Conservation (phyloP, 2,113 vertebrate genomes). For the Manacus vitellinus region DNA sequence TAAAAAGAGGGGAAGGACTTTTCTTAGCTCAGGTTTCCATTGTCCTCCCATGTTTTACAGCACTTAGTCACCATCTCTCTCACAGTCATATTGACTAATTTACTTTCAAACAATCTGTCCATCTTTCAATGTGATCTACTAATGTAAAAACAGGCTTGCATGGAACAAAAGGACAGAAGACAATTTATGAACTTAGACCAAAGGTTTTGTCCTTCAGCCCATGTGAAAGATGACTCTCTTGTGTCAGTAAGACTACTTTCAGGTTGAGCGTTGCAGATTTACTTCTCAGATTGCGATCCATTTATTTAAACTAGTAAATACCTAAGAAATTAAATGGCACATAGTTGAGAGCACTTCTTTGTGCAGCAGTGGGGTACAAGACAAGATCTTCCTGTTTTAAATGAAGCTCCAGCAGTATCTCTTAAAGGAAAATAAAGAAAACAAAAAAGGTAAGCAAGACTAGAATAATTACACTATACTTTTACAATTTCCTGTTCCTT, state of each 20-base stretch:
- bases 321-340: background rate
- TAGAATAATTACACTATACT: background rate
- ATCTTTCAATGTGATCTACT: background rate
- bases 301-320: background rate
- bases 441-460: background rate
- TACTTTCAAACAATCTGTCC: background rate
- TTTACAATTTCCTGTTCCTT: background rate
- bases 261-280: background rate
- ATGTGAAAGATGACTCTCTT: background rate
- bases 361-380: background rate
- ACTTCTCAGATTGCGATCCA: background rate
- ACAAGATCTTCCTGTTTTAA: background rate
- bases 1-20: background rate
- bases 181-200: rapidly evolving
- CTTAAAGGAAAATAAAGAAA: background rate
- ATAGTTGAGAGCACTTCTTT: background rate
- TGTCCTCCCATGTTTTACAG: background rate
- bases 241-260: background rate
- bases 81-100: background rate
- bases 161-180: background rate
- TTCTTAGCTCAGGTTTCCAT: background rate
- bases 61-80: background rate
- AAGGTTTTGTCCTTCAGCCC: background rate
- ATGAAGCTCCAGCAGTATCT: background rate
- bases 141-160: background rate